Conservation (phyloP, 2,797 vertebrate genomes). For the Serranus cabrilla region DNA sequence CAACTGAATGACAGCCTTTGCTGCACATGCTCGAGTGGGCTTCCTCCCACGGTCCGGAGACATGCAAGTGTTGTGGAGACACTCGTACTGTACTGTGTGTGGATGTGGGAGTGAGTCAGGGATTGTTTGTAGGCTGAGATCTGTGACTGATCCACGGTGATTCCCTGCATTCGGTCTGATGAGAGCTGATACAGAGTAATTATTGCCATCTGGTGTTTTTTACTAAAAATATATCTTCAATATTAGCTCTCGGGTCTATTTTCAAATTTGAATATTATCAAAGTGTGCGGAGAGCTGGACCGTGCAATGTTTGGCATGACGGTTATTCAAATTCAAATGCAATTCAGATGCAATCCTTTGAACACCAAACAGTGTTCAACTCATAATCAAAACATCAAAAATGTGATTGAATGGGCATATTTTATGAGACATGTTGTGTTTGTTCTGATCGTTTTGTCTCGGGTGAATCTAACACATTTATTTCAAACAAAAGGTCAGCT, state of each 20-base stretch:
- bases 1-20: conserved; percentile 4
- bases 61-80: conserved; percentile 21
- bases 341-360: neutral
- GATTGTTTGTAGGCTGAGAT: conserved; percentile 30
- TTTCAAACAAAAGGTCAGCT: neutral
- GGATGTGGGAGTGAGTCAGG: conserved; percentile 43
- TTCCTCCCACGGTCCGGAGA: conserved; percentile 52
- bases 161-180: conserved; percentile 18
- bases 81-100: conserved; percentile 17
- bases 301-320: neutral
- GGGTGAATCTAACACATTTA: neutral
- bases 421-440: neutral
- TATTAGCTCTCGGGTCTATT: conserved; percentile 3
- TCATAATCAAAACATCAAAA: neutral
- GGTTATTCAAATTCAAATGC: neutral
- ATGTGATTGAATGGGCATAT: neutral
- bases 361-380: neutral
- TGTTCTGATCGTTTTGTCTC: neutral
- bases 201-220: neutral
- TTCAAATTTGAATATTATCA: neutral
- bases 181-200: conserved; percentile 7
- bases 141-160: conserved; percentile 33
- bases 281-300: neutral
- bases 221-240: neutral
- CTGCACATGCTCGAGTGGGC: conserved; percentile 27